These are phyloP conservation scores for Semaprochilodus insignis DNA, from an alignment of 2,797 vertebrate genomes.

Conservation along the genomic window DNA sequence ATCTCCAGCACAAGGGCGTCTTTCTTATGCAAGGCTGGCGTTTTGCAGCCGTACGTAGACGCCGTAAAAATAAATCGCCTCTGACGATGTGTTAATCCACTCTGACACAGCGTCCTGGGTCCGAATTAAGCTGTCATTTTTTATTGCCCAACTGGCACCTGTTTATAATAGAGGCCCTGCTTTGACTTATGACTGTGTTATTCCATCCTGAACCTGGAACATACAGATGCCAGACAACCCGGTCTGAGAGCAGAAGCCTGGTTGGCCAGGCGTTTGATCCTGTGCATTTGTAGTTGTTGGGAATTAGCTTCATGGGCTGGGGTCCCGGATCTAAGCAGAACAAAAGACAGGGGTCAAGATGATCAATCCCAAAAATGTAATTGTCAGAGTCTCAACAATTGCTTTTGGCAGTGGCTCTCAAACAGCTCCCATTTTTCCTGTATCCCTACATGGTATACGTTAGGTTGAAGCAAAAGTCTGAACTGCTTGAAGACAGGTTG, in stretches of 20 bases:
- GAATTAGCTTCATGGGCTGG: not conserved
- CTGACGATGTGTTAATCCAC: constrained; percentile 79
- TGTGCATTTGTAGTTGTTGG: not conserved
- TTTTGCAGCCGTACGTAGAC: constrained; percentile 60
- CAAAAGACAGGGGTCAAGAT: not conserved
- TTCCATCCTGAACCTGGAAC: constrained; percentile 63
- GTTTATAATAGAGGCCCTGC: constrained; percentile 80
- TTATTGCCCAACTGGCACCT: constrained; percentile 80
- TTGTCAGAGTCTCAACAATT: too few relatives aligned
- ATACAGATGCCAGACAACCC: constrained; percentile 56
- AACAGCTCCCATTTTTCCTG: too few relatives aligned
- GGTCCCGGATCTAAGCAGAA: too few relatives aligned
- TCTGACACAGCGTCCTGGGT: constrained; percentile 73
- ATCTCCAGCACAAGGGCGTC: constrained; percentile 61
- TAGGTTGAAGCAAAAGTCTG: too few relatives aligned
- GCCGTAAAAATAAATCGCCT: constrained; percentile 76
- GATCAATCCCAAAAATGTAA: too few relatives aligned
- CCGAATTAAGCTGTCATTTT: constrained; percentile 82
- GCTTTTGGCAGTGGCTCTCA: too few relatives aligned
- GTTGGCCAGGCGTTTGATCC: constrained; percentile 61
- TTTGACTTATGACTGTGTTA: constrained; percentile 76
- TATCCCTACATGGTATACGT: too few relatives aligned
- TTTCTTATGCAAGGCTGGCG: constrained; percentile 57
- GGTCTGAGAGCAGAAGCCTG: constrained; percentile 46
- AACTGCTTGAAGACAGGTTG: too few relatives aligned